Conservation (phyloP, 2,888 invertebrate genomes). For the Electrophaes corylata region DNA sequence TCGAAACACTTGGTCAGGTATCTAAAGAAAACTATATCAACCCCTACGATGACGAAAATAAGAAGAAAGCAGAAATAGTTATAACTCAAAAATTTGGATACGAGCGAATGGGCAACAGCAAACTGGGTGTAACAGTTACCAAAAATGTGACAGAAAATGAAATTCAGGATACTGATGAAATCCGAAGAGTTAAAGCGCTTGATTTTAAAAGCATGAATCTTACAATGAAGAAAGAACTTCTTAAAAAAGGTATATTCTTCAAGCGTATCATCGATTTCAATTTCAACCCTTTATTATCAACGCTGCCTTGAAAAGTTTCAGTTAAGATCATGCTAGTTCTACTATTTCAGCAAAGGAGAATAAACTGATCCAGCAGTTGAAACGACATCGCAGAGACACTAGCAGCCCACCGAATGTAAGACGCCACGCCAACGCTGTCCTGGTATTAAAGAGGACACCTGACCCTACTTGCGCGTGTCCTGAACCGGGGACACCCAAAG, state of each 20-base stretch:
- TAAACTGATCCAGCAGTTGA: neutral
- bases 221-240: slow-evolving; percentile 17
- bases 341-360: slow-evolving; percentile 31
- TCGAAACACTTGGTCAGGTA: neutral
- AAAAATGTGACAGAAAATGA: slow-evolving; percentile 36
- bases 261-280: neutral
- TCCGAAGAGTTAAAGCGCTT: neutral
- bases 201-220: slow-evolving; percentile 15
- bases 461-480: slow-evolving; percentile 66
- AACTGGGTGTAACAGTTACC: neutral
- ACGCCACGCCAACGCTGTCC: slow-evolving; percentile 54
- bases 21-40: neutral
- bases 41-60: neutral
- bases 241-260: slow-evolving; percentile 15
- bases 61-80: slow-evolving; percentile 7
- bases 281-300: too few relatives aligned
- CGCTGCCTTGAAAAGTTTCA: neutral
- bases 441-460: slow-evolving; percentile 55
- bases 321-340: too few relatives aligned
- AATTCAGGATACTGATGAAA: slow-evolving; percentile 28
- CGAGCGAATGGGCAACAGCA: neutral
- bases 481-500: slow-evolving; percentile 52
- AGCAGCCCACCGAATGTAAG: slow-evolving; percentile 28
- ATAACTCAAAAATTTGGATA: neutral
- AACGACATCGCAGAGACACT: slow-evolving; percentile 12